phyloP scores from a whole-genome alignment of 2,888 invertebrate genomes.

The Ormia ochracea region DNA sequence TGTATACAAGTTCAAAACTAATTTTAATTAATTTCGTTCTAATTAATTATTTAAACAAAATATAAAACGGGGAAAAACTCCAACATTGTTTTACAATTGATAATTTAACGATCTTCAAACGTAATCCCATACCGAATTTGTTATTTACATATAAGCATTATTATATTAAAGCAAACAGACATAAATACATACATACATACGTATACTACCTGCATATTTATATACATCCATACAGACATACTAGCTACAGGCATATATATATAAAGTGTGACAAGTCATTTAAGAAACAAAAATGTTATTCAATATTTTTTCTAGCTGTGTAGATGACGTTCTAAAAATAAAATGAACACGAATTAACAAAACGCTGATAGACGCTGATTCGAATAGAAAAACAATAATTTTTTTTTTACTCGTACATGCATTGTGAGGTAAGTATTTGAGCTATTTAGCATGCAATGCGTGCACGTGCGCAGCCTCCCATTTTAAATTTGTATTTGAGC shows the following conservation, averaged over 20 bases:
- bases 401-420: too few relatives aligned
- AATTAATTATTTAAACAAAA: background rate
- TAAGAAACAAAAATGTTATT: constrained; percentile 39
- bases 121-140: background rate
- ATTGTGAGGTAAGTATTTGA: too few relatives aligned
- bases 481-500: too few relatives aligned
- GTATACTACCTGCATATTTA: background rate
- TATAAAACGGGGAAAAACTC: too few relatives aligned
- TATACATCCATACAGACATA: background rate
- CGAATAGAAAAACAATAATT: background rate
- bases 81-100: background rate
- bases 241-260: too few relatives aligned
- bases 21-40: background rate
- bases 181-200: background rate
- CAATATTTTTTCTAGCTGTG: constrained; percentile 52
- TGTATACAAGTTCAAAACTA: background rate
- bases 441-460: too few relatives aligned
- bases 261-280: background rate
- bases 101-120: constrained; percentile 4
- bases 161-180: too few relatives aligned
- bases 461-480: too few relatives aligned
- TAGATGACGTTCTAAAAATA: constrained; percentile 54
- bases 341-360: constrained; percentile 23
- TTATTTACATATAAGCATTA: background rate
- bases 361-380: background rate